These are phyloP conservation scores for Conchocele bisecta DNA, from an alignment of 2,888 invertebrate genomes.

Conservation along the genomic window DNA sequence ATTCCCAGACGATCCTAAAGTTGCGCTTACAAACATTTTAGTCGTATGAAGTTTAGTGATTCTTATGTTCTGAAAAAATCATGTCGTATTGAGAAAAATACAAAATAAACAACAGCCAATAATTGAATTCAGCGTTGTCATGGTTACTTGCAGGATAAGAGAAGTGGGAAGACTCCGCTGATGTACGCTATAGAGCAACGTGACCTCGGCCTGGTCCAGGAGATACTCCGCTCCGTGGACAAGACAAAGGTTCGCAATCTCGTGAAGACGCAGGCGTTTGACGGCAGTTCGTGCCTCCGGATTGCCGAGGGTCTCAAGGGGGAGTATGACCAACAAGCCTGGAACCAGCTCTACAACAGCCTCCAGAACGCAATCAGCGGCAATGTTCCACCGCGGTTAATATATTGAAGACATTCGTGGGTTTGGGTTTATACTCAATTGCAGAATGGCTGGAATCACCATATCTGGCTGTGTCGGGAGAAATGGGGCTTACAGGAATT, in stretches of 20 bases:
- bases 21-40: too few species aligned
- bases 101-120: too few species aligned
- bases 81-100: too few species aligned
- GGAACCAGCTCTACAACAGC: constrained; percentile 65
- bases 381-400: constrained; percentile 8
- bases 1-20: too few species aligned
- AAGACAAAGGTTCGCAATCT: constrained; percentile 63
- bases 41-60: too few species aligned
- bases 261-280: constrained; percentile 72
- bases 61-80: too few species aligned
- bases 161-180: constrained; percentile 77
- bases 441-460: too few species aligned
- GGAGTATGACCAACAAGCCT: constrained; percentile 58
- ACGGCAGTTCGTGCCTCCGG: constrained; percentile 70
- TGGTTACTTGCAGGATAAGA: constrained; percentile 74
- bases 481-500: too few species aligned
- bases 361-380: constrained; percentile 52
- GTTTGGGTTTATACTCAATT: too few species aligned
- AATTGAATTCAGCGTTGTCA: too few species aligned
- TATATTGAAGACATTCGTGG: too few species aligned
- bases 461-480: too few species aligned
- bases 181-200: constrained; percentile 77
- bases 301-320: constrained; percentile 71
- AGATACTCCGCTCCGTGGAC: constrained; percentile 65
- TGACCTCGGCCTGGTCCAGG: constrained; percentile 67